Conservation (phyloP, 2,888 invertebrate genomes). For the Drosophila subsilvestris region DNA sequence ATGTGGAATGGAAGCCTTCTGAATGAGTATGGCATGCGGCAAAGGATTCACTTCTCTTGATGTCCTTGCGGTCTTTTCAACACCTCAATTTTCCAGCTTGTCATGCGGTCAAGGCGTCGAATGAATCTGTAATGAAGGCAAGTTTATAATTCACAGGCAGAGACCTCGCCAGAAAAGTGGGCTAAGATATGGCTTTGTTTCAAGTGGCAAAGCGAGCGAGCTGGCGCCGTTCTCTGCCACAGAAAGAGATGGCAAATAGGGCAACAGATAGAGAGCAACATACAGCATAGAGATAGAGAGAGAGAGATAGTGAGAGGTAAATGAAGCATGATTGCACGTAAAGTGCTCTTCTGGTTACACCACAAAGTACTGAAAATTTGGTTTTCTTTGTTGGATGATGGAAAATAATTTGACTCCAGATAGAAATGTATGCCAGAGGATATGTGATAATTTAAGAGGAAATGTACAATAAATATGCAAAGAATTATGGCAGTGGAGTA, state of each 20-base stretch:
- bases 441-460: neutral
- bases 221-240: neutral
- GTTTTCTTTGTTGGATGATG: slow-evolving; percentile 1
- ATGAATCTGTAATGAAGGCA: slow-evolving; percentile 54
- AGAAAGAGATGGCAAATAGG: neutral
- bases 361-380: slow-evolving; percentile 58
- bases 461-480: neutral
- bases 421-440: neutral
- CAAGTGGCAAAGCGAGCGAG: neutral
- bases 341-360: slow-evolving; percentile 40
- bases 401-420: neutral
- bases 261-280: neutral
- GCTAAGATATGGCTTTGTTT: slow-evolving; percentile 28
- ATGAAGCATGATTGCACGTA: neutral
- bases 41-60: slow-evolving; percentile 21
- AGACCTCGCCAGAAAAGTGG: slow-evolving; percentile 14
- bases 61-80: slow-evolving; percentile 49
- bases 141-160: slow-evolving; percentile 65
- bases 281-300: neutral
- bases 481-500: too few relatives aligned
- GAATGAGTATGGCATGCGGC: slow-evolving; percentile 21
- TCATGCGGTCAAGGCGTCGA: slow-evolving; percentile 69
- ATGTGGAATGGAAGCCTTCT: slow-evolving; percentile 4
- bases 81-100: slow-evolving; percentile 61
- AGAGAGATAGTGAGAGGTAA: neutral